Percentiles rank a stretch among this genome's conserved stretches.
These are phyloP conservation scores for Actinopyga echinites DNA, from an alignment of 53 echinoderm and acorn worm genomes.

Conservation along the genomic window DNA sequence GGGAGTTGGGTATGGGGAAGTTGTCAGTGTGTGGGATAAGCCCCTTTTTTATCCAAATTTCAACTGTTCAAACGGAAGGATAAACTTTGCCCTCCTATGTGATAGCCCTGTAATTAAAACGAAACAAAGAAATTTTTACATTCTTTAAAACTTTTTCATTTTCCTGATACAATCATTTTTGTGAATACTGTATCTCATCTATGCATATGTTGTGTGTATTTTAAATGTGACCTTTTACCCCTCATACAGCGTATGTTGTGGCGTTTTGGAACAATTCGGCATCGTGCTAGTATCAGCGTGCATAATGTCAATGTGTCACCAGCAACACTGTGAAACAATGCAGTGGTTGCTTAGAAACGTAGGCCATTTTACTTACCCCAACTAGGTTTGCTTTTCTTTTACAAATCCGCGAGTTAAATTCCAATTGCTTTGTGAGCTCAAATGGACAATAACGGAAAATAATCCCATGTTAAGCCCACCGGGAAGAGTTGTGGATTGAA, in stretches of 20 bases:
- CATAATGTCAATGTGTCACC: background rate
- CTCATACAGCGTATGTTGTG: conserved; percentile 28
- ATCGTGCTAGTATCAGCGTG: conserved; percentile 18
- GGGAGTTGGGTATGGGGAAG: too few species aligned
- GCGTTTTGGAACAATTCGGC: conserved; percentile 2
- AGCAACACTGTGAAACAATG: conserved; percentile 68
- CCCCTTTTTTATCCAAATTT: too few species aligned
- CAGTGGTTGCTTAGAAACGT: conserved; percentile 42
- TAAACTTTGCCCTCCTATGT: too few species aligned
- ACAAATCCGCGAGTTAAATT: conserved; percentile 40
- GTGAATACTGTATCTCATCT: background rate
- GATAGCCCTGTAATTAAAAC: too few species aligned
- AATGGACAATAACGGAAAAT: too few species aligned
- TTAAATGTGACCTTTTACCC: conserved; percentile 30
- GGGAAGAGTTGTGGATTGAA: too few species aligned
- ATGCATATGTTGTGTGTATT: background rate
- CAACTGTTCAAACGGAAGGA: too few species aligned
- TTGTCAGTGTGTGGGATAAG: too few species aligned
- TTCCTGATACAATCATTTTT: too few species aligned
- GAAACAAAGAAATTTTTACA: too few species aligned
- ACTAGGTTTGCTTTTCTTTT: background rate
- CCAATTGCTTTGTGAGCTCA: background rate
- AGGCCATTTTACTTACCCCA: conserved; percentile 23
- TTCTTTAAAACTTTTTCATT: too few species aligned
- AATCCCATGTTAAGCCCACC: too few species aligned